phyloP scores from a whole-genome alignment of 2,888 invertebrate genomes.

The Machimus atricapillus region DNA sequence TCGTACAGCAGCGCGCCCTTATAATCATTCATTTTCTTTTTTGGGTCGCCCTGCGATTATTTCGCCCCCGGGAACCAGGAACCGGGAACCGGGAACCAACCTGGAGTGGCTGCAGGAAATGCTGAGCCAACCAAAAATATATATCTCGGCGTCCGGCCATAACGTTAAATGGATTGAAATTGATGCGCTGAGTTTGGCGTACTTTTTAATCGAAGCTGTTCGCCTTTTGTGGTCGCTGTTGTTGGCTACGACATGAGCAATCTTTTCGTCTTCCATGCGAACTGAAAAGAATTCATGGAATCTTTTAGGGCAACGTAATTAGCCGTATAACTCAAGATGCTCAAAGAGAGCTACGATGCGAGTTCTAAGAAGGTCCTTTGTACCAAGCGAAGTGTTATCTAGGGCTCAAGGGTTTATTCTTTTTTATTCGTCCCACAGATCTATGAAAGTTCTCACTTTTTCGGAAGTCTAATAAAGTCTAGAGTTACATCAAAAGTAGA shows the following conservation, averaged over 20 bases:
- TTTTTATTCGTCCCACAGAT: background rate
- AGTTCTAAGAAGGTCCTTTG: background rate
- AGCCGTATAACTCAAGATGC: background rate
- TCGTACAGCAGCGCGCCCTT: slow-evolving; percentile 25
- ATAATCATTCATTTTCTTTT: slow-evolving; percentile 33
- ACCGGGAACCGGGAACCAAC: background rate
- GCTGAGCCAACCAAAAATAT: background rate
- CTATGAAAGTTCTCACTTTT: background rate
- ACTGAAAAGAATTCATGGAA: background rate
- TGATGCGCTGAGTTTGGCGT: slow-evolving; percentile 20
- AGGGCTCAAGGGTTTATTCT: background rate
- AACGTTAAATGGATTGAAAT: slow-evolving; percentile 31
- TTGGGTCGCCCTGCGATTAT: background rate
- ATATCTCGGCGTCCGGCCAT: background rate
- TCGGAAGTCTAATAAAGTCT: background rate
- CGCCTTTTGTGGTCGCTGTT: background rate
- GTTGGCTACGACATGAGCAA: background rate
- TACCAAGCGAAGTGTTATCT: background rate
- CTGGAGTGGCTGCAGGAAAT: background rate
- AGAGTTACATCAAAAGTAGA: background rate
- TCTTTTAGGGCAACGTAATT: background rate
- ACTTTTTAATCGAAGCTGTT: background rate
- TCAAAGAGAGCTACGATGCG: background rate
- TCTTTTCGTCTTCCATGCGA: background rate
- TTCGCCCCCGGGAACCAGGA: background rate